Evolutionary conservation across 37 sponge, comb jelly and placozoan genomes (phyloP).

Genomic region (Trichoplax adhaerens): DNA sequence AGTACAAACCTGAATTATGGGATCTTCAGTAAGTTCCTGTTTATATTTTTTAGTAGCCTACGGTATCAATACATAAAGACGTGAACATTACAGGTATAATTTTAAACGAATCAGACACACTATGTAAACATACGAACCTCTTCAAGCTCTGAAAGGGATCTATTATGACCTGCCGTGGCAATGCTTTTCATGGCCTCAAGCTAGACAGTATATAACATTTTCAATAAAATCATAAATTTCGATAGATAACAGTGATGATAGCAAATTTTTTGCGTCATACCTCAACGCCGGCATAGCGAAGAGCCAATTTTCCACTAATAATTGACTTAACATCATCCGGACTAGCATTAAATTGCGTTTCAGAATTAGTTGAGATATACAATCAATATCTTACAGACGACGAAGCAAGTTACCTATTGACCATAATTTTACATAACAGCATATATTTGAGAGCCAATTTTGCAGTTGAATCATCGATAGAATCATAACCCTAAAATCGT

Average conservation of each 20-base stretch:
- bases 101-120: neutral
- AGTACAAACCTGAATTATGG: slow-evolving; percentile 39
- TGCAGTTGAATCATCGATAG: slow-evolving; percentile 57
- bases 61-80: neutral
- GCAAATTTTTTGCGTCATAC: neutral
- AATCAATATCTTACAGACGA: neutral
- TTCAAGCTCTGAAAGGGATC: slow-evolving; percentile 74
- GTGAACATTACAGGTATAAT: neutral
- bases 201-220: slow-evolving; percentile 10
- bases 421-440: slow-evolving; percentile 96
- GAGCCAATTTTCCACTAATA: slow-evolving; percentile 67
- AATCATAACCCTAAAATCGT: slow-evolving; percentile 48
- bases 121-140: slow-evolving; percentile 14
- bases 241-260: neutral
- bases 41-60: slow-evolving; percentile 32
- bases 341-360: slow-evolving; percentile 1
- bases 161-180: slow-evolving; percentile 70
- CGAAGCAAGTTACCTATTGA: slow-evolving; percentile 35
- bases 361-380: too few species aligned
- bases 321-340: slow-evolving; percentile 87
- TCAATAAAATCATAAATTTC: slow-evolving; percentile 6
- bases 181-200: slow-evolving; percentile 76
- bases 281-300: slow-evolving; percentile 26
- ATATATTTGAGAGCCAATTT: slow-evolving; percentile 83
- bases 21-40: slow-evolving; percentile 38